Base-by-base conservation (phyloP, 92 coral and sea anemone species). In the Plumapathes pennacea region DNA sequence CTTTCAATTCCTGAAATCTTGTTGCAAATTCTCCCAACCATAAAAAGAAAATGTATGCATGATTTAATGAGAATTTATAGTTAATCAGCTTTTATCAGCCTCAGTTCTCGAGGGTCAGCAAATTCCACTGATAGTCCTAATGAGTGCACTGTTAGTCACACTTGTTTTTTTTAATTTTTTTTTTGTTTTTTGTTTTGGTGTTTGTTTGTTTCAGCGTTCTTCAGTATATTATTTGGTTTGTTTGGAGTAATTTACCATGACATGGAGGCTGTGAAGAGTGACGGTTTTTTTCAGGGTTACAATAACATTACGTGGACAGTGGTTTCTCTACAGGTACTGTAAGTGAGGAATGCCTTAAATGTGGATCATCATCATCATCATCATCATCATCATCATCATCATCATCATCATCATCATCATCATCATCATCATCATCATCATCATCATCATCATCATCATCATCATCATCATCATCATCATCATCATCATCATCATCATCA, bases 241-340 rank as follows among this genome's bases (percentile, higher is more conserved):
- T 59, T 71, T 19, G 95, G 89, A 33, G 96, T 88, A 9, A 39
- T 73, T 46, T 9, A 80, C 25, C 76, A 84, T 80, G 96, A 92
- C 69, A 85, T 85, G 38, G 21, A 37, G 12, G 94, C 84, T 24
- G 86, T 92, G 10, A 47, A 34, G n/a, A 27, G 51, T 32, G 39
- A 67, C 28, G 98, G 98, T 2, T 92, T 92, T 57, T 83, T 92
- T 32, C 90, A 88, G 71, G 96, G 98, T n/a, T 92, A 92, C 36
- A 77, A 92, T 58, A 57, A 52, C 10, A 32, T 84, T 19, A 88
- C 98, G 15, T 92, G 96, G 98, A 62, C 78, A 19, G 98, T 92
- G 31, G 69, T 92, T 25, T 72, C 77, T 64, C 74, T 92, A 46
- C 98, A 92, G 94, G 98, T 92, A 80, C 49, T 13, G n/a, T n/a